Base-by-base conservation (phyloP, 35 echinoderm and acorn worm species). In the Ophioderma brevispina region DNA sequence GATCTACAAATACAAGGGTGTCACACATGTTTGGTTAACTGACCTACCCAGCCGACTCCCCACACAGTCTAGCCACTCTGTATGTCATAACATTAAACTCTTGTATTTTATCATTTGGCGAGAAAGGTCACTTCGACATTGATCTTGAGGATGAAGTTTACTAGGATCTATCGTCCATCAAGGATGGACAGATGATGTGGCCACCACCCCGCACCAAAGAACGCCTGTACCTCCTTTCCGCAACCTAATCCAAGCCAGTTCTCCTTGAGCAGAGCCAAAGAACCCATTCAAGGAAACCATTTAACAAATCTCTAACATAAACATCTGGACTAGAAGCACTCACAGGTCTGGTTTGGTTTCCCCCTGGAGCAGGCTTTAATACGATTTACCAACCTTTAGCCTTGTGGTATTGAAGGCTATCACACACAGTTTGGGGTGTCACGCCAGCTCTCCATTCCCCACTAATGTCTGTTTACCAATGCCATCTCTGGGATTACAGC, bases 401-500 rank as follows among this genome's bases (percentile, higher is more conserved):
- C 43, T 99, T 38, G 91, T 49, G 97, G 93, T 31, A 99, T 99
- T 35, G 93, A 92, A 52, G 97, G 97, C 14, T 99, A 95, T 43
- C 93, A 95, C 81, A 96, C 94, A 84, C 87, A 63, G 76, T 99
- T 14, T 92, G 97, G 97, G 87, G 88, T 43, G 97, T 99, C 25
- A 93, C 94, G 76, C 97, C 97, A 39, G 97, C 97, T 41, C 91
- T 99, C n/a, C 97, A 99, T 75, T 95, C 93, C 76, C 97, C 97
- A 18, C 64, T 99, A 39, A 99, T 99, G 97, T 99, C 97, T 39
- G 97, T 99, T n/a, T 0, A 99, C 97, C 31, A 99, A 99, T 88
- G 97, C 97, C 75, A 99, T 99, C 55, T 99, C 97, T 80, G 97
- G 97, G 63, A 99, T 99, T 40, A 99, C 97, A 34, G 97, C 97